These are phyloP conservation scores for Ciona savignyi DNA, from an alignment of 23 tunicate genomes.

Conservation along the genomic window DNA sequence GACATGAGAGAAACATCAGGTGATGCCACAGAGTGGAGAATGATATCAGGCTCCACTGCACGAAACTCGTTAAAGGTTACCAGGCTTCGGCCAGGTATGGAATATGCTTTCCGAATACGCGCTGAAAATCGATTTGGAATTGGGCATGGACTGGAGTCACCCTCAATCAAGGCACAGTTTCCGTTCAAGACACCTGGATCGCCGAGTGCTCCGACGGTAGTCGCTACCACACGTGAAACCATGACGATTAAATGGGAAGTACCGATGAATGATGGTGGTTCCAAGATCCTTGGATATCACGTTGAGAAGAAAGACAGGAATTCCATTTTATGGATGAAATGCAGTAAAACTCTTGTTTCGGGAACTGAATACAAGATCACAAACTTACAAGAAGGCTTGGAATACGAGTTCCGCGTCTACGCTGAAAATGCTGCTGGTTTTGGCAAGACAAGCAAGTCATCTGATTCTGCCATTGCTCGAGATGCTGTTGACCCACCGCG, in stretches of 20 bases:
- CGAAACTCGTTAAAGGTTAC: conserved; percentile 55
- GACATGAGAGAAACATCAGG: conserved; percentile 86
- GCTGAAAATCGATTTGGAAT: conserved; percentile 91
- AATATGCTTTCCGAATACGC: conserved; percentile 80
- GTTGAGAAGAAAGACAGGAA: conserved; percentile 88
- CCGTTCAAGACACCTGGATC: conserved; percentile 61
- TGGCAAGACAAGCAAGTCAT: conserved; percentile 52
- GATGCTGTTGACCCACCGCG: conserved; percentile 80
- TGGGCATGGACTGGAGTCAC: conserved; percentile 76
- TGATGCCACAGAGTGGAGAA: conserved; percentile 82
- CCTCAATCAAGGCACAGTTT: conserved; percentile 67
- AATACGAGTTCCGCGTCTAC: conserved; percentile 84
- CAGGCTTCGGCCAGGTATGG: conserved; percentile 58
- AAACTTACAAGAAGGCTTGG: conserved; percentile 80
- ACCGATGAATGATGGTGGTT: conserved; percentile 91
- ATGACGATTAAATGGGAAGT: conserved; percentile 67
- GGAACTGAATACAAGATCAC: conserved; percentile 32
- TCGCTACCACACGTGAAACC: conserved; percentile 39
- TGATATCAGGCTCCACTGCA: conserved; percentile 65
- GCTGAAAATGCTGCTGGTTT: conserved; percentile 95
- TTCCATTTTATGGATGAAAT: conserved; percentile 85
- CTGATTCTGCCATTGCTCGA: conserved; percentile 43
- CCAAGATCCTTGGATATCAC: conserved; percentile 74
- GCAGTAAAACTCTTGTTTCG: conserved; percentile 39
- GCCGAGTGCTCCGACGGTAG: conserved; percentile 61